phyloP scores from a whole-genome alignment of 2,797 vertebrate species.

The Galago senegalensis region DNA sequence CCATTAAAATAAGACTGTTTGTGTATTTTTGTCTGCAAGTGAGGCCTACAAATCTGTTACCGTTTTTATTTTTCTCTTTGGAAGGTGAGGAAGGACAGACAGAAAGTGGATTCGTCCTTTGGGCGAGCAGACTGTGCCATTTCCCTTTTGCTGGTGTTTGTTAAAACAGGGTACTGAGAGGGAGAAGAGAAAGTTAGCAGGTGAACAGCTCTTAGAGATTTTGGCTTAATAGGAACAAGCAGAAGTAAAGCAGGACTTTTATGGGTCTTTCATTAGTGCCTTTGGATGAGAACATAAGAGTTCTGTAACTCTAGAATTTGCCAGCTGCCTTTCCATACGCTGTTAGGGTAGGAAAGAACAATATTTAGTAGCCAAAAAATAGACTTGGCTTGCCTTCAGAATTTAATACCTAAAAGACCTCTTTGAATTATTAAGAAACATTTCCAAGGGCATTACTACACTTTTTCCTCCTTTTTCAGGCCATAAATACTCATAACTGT shows the following conservation, averaged over 20 bases:
- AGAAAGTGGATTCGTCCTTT: neutral
- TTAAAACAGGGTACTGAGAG: conserved; percentile 31
- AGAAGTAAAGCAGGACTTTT: conserved; percentile 3
- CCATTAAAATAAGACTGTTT: neutral
- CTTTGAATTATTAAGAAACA: conserved; percentile 38
- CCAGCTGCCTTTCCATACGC: conserved; percentile 50
- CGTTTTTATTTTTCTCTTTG: neutral
- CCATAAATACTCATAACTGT: conserved; percentile 8
- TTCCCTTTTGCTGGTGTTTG: conserved; percentile 36
- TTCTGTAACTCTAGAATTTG: conserved; percentile 35
- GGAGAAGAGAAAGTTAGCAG: conserved; percentile 48
- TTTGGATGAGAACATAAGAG: conserved; percentile 55
- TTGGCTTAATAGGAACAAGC: neutral
- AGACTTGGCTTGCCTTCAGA: conserved; percentile 51
- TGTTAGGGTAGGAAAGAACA: conserved; percentile 21
- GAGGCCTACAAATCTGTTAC: neutral
- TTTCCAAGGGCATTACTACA: neutral
- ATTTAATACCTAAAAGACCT: neutral
- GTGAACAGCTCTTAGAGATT: conserved; percentile 34
- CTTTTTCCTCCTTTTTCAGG: neutral
- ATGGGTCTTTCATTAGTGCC: neutral
- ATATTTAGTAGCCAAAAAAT: conserved; percentile 1
- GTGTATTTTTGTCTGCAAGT: neutral
- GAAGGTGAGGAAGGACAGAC: neutral
- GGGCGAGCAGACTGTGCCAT: neutral